Percentiles rank a stretch among this genome's conserved stretches.
Evolutionary conservation across 1,140 invertebrate genomes (phyloP).

Genomic region (Temnothorax longispinosus): DNA sequence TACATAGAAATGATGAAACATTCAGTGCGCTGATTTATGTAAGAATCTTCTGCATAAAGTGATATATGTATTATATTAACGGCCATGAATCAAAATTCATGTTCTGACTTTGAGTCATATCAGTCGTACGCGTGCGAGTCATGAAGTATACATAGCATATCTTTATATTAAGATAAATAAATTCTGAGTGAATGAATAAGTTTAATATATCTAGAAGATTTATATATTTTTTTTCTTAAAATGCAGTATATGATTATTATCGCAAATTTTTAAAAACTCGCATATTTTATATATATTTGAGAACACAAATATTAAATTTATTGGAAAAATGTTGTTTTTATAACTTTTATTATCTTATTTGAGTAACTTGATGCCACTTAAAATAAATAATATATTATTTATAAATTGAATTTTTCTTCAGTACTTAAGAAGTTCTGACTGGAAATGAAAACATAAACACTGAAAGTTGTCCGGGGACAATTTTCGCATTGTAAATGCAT

Average conservation of each 20-base stretch:
- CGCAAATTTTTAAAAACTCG: not conserved
- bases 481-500: too few species aligned
- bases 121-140: slow-evolving; percentile 17
- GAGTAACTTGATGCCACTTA: not conserved
- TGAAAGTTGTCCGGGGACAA: too few species aligned
- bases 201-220: not conserved
- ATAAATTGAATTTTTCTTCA: not conserved
- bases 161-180: slow-evolving; percentile 70
- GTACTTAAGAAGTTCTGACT: too few species aligned
- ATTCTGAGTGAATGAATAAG: not conserved
- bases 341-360: slow-evolving; percentile 13
- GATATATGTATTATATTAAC: slow-evolving; percentile 39
- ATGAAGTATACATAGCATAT: slow-evolving; percentile 58
- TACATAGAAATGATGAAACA: slow-evolving; percentile 2
- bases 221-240: not conserved
- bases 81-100: slow-evolving; percentile 73
- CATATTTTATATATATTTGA: not conserved
- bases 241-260: not conserved
- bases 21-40: slow-evolving; percentile 27
- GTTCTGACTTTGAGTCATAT: slow-evolving; percentile 60
- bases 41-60: slow-evolving; percentile 30
- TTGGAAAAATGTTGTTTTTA: not conserved
- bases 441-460: too few species aligned
- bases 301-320: not conserved
- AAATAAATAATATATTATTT: not conserved